These are phyloP conservation scores for Bradypodion ventrale DNA, from an alignment of 2,797 vertebrate species.

Conservation along the genomic window DNA sequence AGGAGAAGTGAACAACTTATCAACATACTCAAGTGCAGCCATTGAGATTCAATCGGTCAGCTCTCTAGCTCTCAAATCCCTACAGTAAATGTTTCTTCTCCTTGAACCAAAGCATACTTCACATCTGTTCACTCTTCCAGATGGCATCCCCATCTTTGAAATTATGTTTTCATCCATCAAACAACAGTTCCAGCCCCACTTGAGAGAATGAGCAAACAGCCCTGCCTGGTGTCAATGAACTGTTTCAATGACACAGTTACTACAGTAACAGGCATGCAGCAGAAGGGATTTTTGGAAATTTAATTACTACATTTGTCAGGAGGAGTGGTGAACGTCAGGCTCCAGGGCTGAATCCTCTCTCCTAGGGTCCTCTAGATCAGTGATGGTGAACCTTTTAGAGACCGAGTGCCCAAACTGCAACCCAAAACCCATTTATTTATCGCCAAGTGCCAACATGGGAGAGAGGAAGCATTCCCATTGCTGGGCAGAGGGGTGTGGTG, in stretches of 20 bases:
- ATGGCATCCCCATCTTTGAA: slow-evolving; percentile 25
- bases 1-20: not conserved
- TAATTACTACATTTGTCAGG: no score
- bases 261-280: not conserved
- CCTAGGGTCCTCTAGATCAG: no score
- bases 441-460: no score
- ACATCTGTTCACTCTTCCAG: slow-evolving; percentile 31
- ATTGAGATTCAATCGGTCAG: not conserved
- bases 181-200: not conserved
- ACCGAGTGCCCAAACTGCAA: no score
- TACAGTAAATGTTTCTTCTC: slow-evolving; percentile 12
- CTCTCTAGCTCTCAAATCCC: not conserved
- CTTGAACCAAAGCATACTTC: slow-evolving; percentile 4
- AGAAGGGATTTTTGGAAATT: not conserved
- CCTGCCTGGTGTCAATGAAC: not conserved
- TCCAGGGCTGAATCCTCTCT: no score
- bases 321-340: no score
- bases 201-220: not conserved
- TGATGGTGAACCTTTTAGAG: no score
- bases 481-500: no score
- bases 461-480: no score
- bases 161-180: not conserved
- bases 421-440: no score
- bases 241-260: not conserved
- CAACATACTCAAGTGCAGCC: not conserved